Base-by-base conservation (phyloP, 2,888 invertebrate genomes). In the Trichopria drosophilae region DNA sequence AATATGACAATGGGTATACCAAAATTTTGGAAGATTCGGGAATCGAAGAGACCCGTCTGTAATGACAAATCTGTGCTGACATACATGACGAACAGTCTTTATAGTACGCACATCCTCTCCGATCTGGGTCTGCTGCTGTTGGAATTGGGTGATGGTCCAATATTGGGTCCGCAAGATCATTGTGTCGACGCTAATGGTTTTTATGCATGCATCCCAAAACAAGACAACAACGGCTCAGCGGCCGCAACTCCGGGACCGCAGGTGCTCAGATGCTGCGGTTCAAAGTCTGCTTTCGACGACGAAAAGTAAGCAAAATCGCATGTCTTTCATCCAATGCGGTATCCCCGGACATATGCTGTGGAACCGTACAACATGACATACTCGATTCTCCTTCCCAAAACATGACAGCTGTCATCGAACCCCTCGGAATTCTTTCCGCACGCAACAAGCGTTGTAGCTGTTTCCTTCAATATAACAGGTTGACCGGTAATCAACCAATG, bases 261-360 rank as follows among this genome's bases (percentile, higher is more conserved):
- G 58, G 69, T 82, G 28, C 78, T 80, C 66, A 87, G 88, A 73
- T 91, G 91, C 67, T 91, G 91, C 71, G 85, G 85, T 3, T 78
- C 78, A 41, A 79, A 81, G 39, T 83, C 82, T 6, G 81, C 80
- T 41, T 88, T 82, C 64, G 82, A 81, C 69, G 83, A 81, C 69
- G 77, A 64, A 49, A 2, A 28, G 10, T 18, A 12, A 9, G 10
- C 18, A 5, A 16, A 39, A n/a, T n/a, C n/a, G n/a, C n/a, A n/a
- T n/a, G n/a, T n/a, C n/a, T n/a, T n/a, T n/a, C n/a, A n/a, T n/a
- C n/a, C n/a, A n/a, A n/a, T n/a, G n/a, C n/a, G n/a, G n/a, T n/a
- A n/a, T n/a, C n/a, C n/a, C n/a, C n/a, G n/a, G n/a, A n/a, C n/a
- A n/a, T n/a, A n/a, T n/a, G n/a, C n/a, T n/a, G n/a, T n/a, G n/a